phyloP scores from a whole-genome alignment of 2,888 invertebrate genomes.

The Gymnocheta viridis region DNA sequence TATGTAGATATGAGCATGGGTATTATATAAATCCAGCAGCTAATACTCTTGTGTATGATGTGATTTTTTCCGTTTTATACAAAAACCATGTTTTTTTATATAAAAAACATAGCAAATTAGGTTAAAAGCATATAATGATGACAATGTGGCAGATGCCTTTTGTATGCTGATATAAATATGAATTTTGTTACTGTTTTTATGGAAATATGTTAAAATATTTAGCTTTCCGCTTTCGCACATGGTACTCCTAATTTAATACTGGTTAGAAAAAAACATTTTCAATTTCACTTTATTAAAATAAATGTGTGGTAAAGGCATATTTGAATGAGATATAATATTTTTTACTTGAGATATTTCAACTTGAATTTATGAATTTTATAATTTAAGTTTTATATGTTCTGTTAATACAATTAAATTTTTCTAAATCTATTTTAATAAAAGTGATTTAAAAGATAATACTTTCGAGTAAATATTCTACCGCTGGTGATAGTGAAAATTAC shows the following conservation, averaged over 20 bases:
- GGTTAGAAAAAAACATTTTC: not conserved
- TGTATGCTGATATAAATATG: not conserved
- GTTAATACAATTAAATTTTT: no score
- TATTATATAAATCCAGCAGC: not conserved
- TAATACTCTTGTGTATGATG: not conserved
- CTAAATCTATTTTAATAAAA: no score
- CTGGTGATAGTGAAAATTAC: no score
- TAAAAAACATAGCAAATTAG: not conserved
- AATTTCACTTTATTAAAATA: no score
- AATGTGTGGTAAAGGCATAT: no score
- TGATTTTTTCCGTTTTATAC: not conserved
- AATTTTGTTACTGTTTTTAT: not conserved
- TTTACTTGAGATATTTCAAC: no score
- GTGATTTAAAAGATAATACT: no score
- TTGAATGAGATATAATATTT: no score
- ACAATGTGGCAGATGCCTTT: not conserved
- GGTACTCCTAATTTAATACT: not conserved
- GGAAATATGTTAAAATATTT: not conserved
- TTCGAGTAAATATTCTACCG: no score
- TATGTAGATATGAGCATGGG: not conserved
- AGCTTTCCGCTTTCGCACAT: not conserved
- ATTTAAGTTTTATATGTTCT: no score
- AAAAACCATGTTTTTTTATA: no score
- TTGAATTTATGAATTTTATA: no score
- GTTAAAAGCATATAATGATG: slow-evolving; percentile 1